Conservation (phyloP, 2,113 vertebrate species). For the Canis aureus region DNA sequence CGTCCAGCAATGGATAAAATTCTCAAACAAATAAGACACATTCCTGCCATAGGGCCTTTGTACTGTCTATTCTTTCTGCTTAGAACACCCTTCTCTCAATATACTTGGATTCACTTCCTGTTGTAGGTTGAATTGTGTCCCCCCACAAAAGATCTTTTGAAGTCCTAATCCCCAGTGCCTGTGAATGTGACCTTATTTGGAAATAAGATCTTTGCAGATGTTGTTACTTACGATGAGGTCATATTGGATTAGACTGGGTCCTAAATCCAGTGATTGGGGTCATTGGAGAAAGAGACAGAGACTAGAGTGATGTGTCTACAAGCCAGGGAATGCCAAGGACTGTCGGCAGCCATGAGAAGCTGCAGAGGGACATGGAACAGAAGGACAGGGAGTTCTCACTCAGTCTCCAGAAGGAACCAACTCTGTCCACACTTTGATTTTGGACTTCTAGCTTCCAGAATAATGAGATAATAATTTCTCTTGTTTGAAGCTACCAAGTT, state of each 20-base stretch:
- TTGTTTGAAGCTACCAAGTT: not conserved
- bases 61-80: not conserved
- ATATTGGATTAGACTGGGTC: not conserved
- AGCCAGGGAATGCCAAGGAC: not conserved
- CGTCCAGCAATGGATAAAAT: not conserved
- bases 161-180: not conserved
- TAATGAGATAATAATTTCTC: not conserved
- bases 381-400: not conserved
- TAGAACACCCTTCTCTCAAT: not conserved
- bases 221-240: not conserved
- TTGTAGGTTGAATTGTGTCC: not conserved
- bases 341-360: too few species aligned
- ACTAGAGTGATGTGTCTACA: not conserved
- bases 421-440: not conserved
- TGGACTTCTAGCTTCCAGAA: not conserved
- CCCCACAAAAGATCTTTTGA: not conserved
- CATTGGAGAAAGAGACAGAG: not conserved
- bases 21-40: not conserved
- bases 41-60: not conserved
- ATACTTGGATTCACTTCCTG: not conserved
- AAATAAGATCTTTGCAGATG: not conserved
- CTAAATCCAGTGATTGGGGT: not conserved
- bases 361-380: fast-evolving
- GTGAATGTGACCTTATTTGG: not conserved
- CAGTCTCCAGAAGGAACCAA: not conserved